phyloP scores from a whole-genome alignment of 2,113 vertebrate genomes.

The Leucopsar rothschildi region DNA sequence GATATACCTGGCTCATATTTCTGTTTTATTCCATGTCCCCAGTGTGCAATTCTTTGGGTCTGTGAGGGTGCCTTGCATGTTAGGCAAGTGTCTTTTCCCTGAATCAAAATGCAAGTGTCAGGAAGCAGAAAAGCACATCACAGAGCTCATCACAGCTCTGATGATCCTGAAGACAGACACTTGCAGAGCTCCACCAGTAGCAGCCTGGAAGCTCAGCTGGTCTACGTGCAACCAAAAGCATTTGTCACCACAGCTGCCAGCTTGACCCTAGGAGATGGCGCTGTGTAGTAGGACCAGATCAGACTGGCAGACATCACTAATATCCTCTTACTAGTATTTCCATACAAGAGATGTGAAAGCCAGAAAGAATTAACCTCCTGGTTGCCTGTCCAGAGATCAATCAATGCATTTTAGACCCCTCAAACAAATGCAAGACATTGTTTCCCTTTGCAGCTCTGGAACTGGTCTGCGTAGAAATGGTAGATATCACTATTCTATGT shows the following conservation, averaged over 20 bases:
- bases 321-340: neutral
- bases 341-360: neutral
- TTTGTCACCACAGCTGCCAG: neutral
- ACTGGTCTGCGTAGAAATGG: neutral
- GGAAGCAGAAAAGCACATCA: neutral
- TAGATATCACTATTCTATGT: neutral
- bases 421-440: rapidly evolving
- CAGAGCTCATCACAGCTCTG: neutral
- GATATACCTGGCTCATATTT: neutral
- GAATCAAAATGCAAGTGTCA: neutral
- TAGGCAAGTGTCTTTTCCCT: neutral
- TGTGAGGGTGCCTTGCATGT: neutral
- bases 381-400: neutral
- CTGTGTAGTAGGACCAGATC: neutral
- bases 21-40: neutral
- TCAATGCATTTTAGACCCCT: neutral
- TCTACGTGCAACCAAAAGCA: rapidly evolving
- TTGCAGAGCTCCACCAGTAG: neutral
- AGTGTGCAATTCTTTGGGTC: neutral
- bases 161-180: neutral
- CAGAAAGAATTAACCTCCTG: neutral
- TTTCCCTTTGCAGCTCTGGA: neutral
- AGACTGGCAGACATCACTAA: neutral
- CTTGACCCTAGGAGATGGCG: neutral
- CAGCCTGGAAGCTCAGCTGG: neutral